A percentile compares a stretch with the other conserved stretches of the same genome.
phyloP scores from a whole-genome alignment of 2,797 vertebrate species.

The Meriones psammophilus region DNA sequence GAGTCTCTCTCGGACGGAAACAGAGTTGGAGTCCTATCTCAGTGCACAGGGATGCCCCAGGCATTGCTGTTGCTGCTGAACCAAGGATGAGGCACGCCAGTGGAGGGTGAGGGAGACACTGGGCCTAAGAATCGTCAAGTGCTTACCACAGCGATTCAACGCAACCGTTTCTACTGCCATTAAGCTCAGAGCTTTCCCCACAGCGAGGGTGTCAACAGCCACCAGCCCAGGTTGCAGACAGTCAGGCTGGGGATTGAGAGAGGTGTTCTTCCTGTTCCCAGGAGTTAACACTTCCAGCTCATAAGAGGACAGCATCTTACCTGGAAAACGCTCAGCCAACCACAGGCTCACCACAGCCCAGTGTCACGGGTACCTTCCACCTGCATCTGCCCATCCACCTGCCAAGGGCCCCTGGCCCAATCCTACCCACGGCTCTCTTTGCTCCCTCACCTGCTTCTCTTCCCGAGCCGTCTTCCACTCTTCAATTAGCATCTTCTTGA shows the following conservation, averaged over 20 bases:
- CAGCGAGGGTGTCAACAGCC: background rate
- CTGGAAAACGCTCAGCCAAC: rapidly evolving
- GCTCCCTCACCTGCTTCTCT: conserved; percentile 92
- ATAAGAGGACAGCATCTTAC: background rate
- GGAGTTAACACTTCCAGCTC: background rate
- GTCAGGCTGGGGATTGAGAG: too few species aligned
- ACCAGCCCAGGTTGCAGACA: background rate
- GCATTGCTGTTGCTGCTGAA: background rate
- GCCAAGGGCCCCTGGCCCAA: background rate
- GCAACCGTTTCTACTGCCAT: background rate
- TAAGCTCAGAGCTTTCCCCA: background rate
- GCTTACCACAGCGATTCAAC: background rate
- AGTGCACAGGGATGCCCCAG: background rate
- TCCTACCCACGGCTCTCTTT: rapidly evolving
- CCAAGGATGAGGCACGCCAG: background rate
- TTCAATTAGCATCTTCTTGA: conserved; percentile 93
- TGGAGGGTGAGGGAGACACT: background rate
- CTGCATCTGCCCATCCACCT: rapidly evolving
- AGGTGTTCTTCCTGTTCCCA: rapidly evolving
- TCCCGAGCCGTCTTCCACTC: conserved; percentile 92
- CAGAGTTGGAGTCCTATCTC: background rate
- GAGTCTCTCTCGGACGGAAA: background rate
- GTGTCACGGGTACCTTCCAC: background rate
- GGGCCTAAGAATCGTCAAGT: too few species aligned
- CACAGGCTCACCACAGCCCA: background rate